Percentiles rank a stretch among this genome's conserved stretches.
phyloP scores from a whole-genome alignment of 1,140 invertebrate species.

The Rhopalosiphum padi region DNA sequence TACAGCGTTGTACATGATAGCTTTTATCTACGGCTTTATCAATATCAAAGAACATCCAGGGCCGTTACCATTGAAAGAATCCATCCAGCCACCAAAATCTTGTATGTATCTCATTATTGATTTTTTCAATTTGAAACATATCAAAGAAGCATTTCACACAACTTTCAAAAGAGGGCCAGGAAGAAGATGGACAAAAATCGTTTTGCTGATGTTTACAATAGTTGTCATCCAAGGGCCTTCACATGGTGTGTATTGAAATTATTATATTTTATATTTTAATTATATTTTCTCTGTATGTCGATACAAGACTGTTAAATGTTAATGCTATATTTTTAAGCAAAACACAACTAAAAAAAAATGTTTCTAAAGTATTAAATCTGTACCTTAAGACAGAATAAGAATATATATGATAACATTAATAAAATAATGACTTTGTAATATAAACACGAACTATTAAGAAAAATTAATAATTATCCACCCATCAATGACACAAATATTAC shows the following conservation, averaged over 20 bases:
- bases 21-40: constrained; percentile 74
- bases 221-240: constrained; percentile 83
- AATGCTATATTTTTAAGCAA: background rate
- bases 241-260: constrained; percentile 70
- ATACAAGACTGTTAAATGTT: no score
- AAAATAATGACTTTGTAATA: no score
- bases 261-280: background rate
- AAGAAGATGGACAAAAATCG: constrained; percentile 73
- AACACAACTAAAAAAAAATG: background rate
- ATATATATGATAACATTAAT: background rate
- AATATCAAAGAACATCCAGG: constrained; percentile 68
- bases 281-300: background rate
- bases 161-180: constrained; percentile 77
- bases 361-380: background rate
- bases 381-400: background rate
- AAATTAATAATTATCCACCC: background rate
- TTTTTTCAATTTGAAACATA: constrained; percentile 77
- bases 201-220: constrained; percentile 78
- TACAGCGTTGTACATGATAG: constrained; percentile 74
- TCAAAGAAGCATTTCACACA: constrained; percentile 76
- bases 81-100: background rate
- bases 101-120: constrained; percentile 64
- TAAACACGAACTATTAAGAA: background rate
- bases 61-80: no score
- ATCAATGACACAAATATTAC: background rate